Evolutionary conservation across 2,113 vertebrate genomes (phyloP), one percentile per base, ranked within the genome.

Genomic region (Tapirus terrestris): DNA sequence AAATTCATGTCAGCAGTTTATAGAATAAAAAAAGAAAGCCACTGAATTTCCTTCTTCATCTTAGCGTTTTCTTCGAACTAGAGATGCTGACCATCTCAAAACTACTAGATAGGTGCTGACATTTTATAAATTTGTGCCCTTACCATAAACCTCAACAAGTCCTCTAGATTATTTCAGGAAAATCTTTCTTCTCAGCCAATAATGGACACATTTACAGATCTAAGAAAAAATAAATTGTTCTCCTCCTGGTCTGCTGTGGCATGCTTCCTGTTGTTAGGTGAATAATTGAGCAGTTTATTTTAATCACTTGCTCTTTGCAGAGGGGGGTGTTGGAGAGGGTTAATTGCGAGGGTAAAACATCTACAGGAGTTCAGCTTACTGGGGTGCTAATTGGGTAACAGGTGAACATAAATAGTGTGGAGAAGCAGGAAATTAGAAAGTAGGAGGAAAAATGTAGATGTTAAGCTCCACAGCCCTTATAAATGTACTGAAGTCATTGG

Each of bases 341-440:
- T 98, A 98, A 98, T 98, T 98, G 97, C 96, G 96, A 98, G 95
- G 95, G 98, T 98, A 98, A 98, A 98, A 96, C 96, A 98, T 81
- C 98, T 85, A 96, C 96, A 94, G 98, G 98, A 98, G 97, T 83
- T 36, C 91, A 82, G 97, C 97, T 98, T 98, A 98, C 98, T 13
- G 12, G 96, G 97, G 97, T 97, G 97, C 97, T 99, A 98, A 98
- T 97, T 98, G 98, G 97, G 97, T 98, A 98, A 98, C 97, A 98
- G 98, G 98, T 98, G 98, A 98, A 92, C 93, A 96, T 97, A 98
- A 98, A 98, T 96, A 98, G 97, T 97, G 85, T 96, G 98, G 97
- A 97, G 96, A 97, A 84, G 80, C 94, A 98, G 90, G 91, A 97
- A 95, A 96, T 98, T 97, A 97, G 97, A 82, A 91, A 90, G 80